Conservation (phyloP, 2,797 vertebrate genomes). For the Clamator glandarius region DNA sequence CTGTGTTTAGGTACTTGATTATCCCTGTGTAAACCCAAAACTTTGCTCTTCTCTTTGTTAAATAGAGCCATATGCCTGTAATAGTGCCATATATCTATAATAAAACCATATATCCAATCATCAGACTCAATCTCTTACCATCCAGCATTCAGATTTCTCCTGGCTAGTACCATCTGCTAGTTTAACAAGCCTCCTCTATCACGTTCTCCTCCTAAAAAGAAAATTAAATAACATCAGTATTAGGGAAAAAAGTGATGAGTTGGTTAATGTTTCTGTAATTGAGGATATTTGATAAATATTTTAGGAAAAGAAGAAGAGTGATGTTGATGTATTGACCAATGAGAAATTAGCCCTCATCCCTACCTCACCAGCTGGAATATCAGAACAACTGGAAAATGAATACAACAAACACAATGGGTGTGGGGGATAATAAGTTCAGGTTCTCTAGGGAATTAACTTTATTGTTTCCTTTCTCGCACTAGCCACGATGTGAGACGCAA, state of each 20-base stretch:
- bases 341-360: background rate
- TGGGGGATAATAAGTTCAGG: background rate
- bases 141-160: background rate
- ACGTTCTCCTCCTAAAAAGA: background rate
- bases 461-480: background rate
- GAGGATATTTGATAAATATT: background rate
- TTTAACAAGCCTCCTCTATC: background rate
- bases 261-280: background rate
- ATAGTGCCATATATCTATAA: background rate
- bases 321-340: background rate
- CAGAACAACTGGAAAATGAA: background rate
- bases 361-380: background rate
- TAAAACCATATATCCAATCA: background rate
- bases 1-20: background rate
- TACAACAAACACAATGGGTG: background rate
- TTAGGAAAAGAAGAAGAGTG: background rate
- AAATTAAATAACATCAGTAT: background rate
- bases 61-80: background rate
- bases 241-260: background rate
- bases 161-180: background rate
- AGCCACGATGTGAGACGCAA: background rate
- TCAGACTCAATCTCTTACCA: background rate
- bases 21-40: background rate
- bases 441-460: background rate
- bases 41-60: background rate